Evolutionary conservation across 2,888 invertebrate species (phyloP).

Genomic region (Poecilus cupreus): DNA sequence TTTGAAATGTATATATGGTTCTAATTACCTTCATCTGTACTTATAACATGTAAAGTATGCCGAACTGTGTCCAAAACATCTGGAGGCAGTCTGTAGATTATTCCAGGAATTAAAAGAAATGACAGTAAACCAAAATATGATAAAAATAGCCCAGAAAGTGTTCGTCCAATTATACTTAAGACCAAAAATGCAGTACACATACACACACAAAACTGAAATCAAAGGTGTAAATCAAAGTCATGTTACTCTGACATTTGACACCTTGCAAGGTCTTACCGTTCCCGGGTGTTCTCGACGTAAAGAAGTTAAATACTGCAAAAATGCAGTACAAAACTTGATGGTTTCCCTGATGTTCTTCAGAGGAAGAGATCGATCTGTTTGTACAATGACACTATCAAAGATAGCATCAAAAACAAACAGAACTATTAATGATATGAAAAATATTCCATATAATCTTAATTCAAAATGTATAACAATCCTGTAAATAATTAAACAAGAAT

Average conservation of each 20-base stretch:
- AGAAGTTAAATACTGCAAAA: conserved; percentile 64
- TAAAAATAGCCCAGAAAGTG: conserved; percentile 69
- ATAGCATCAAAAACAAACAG: conserved; percentile 68
- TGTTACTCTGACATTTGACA: conserved; percentile 24
- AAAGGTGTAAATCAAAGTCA: conserved; percentile 6
- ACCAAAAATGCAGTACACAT: conserved; percentile 68
- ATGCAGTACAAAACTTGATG: conserved; percentile 61
- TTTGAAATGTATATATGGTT: neutral
- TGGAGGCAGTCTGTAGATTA: conserved; percentile 65
- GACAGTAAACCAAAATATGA: conserved; percentile 66
- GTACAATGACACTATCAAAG: conserved; percentile 63
- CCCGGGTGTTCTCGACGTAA: conserved; percentile 70
- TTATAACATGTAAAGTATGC: conserved; percentile 63
- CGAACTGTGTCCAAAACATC: conserved; percentile 63
- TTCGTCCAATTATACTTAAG: conserved; percentile 69
- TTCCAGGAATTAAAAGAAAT: conserved; percentile 67
- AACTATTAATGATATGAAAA: conserved; percentile 68
- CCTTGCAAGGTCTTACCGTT: conserved; percentile 66
- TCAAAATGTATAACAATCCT: conserved; percentile 71
- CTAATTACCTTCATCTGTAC: conserved; percentile 65
- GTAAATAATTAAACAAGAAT: conserved; percentile 63
- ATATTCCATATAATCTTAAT: conserved; percentile 71
- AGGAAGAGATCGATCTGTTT: conserved; percentile 61
- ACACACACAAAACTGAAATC: conserved; percentile 70
- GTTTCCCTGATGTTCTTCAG: conserved; percentile 64